Evolutionary conservation across 2,888 invertebrate genomes (phyloP).

Genomic region (Ochropleura leucogaster): DNA sequence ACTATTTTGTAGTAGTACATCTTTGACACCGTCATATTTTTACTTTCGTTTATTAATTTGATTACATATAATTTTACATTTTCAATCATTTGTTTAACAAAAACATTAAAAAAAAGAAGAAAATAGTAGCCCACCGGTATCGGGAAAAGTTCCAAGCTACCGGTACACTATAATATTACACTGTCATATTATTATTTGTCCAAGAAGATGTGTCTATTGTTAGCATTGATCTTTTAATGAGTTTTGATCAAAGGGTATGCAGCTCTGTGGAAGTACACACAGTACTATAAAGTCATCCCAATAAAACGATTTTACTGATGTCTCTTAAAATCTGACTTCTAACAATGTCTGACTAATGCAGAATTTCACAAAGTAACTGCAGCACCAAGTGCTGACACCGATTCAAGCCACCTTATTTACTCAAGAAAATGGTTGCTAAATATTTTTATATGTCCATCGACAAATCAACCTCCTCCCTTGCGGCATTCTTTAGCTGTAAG

Average conservation of each 20-base stretch:
- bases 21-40: too few species aligned
- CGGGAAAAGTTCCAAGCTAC: too few species aligned
- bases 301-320: not conserved
- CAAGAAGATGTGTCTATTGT: not conserved
- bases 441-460: constrained; percentile 56
- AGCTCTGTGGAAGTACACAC: not conserved
- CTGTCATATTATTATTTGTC: not conserved
- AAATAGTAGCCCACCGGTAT: too few species aligned
- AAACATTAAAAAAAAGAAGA: too few species aligned
- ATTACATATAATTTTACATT: too few species aligned
- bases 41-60: not conserved
- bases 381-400: constrained; percentile 43
- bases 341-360: constrained; percentile 19
- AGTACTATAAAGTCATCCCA: not conserved
- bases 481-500: constrained; percentile 60
- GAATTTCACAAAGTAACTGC: constrained; percentile 31
- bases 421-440: constrained; percentile 48
- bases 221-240: not conserved
- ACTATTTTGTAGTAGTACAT: not conserved
- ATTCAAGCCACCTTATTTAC: constrained; percentile 36
- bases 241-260: not conserved
- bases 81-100: too few species aligned
- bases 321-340: constrained; percentile 8
- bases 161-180: too few species aligned
- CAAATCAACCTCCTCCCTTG: constrained; percentile 67